Percentiles rank a stretch among this genome's conserved stretches.
Evolutionary conservation across 2,797 vertebrate genomes (phyloP).

Genomic region (Coilia nasus): DNA sequence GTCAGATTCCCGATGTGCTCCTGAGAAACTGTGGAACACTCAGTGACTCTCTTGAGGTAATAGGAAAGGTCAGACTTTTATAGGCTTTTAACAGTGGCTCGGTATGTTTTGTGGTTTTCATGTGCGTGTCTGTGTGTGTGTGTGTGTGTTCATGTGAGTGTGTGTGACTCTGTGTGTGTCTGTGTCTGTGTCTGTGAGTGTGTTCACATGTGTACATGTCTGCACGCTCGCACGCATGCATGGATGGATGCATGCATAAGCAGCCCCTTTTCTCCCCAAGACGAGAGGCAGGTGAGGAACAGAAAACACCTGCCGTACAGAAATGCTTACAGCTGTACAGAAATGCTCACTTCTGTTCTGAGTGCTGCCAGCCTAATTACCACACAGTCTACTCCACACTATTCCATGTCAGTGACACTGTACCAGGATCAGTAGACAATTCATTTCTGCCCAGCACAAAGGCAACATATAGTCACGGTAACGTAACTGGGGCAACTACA

Average conservation of each 20-base stretch:
- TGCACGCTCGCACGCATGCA: neutral
- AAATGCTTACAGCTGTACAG: neutral
- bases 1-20: conserved; percentile 26
- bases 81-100: conserved; percentile 17
- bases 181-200: neutral
- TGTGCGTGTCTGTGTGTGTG: neutral
- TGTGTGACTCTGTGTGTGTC: neutral
- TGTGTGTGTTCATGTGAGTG: neutral
- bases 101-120: conserved; percentile 17
- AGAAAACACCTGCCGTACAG: conserved; percentile 18
- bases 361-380: conserved; percentile 21
- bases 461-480: neutral
- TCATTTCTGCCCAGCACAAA: neutral
- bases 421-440: neutral
- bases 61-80: conserved; percentile 19
- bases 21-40: conserved; percentile 1
- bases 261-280: neutral
- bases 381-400: neutral
- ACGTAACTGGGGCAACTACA: neutral
- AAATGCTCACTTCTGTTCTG: neutral
- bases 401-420: neutral
- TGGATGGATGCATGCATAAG: neutral
- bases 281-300: conserved; percentile 4
- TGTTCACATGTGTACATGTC: neutral
- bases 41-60: conserved; percentile 14